Evolutionary conservation across 2,888 invertebrate genomes (phyloP).

Genomic region (Plagodis pulveraria): DNA sequence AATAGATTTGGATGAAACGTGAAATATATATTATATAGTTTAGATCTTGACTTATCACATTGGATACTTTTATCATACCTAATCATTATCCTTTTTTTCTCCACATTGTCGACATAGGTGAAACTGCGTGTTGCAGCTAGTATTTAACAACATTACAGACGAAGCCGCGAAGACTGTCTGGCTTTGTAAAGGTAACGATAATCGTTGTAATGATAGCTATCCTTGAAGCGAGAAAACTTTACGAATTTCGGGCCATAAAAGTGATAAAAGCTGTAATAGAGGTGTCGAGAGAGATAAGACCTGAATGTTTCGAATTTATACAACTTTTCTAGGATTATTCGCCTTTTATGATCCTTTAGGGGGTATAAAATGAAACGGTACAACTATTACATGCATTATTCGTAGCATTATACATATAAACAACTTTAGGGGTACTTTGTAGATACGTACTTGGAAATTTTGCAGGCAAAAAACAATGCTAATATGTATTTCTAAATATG

Average conservation of each 20-base stretch:
- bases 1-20: not conserved
- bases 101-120: not conserved
- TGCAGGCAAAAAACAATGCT: too few relatives aligned
- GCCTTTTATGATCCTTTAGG: conserved; percentile 9
- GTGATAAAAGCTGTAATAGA: conserved; percentile 27
- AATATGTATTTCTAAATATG: too few relatives aligned
- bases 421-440: too few relatives aligned
- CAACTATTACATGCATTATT: conserved; percentile 1
- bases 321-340: conserved; percentile 23
- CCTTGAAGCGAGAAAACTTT: conserved; percentile 19
- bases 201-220: conserved; percentile 5
- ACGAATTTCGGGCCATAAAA: conserved; percentile 21
- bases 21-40: not conserved
- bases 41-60: not conserved
- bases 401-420: too few relatives aligned
- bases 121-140: not conserved
- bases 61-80: not conserved
- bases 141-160: not conserved
- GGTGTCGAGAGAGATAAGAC: conserved; percentile 28
- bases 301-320: conserved; percentile 28
- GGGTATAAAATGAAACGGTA: conserved; percentile 8
- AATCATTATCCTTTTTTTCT: not conserved
- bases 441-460: too few relatives aligned
- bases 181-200: not conserved
- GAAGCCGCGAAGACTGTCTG: not conserved